phyloP scores from a whole-genome alignment of 2,888 invertebrate species.

The Myopa tessellatipennis region DNA sequence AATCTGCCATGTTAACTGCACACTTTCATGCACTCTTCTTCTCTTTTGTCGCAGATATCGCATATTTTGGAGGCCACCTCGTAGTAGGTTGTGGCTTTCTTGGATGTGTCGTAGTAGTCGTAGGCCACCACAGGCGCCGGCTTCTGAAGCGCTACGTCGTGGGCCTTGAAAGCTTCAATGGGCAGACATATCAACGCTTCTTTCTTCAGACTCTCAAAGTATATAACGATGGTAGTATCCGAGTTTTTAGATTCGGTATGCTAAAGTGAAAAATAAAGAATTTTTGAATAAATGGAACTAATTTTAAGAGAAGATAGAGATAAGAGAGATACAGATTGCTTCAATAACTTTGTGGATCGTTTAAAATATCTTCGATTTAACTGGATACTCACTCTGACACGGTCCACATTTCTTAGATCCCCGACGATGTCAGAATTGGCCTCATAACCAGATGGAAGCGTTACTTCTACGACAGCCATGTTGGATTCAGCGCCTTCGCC shows the following conservation, averaged over 20 bases:
- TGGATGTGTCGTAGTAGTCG: constrained; percentile 89
- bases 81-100: constrained; percentile 61
- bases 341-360: not conserved
- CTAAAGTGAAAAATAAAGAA: constrained; percentile 47
- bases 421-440: constrained; percentile 83
- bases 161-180: constrained; percentile 83
- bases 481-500: constrained; percentile 75
- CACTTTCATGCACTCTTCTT: constrained; percentile 57
- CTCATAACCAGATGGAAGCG: constrained; percentile 89
- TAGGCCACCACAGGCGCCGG: constrained; percentile 86
- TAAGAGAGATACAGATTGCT: not conserved
- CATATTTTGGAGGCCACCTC: constrained; percentile 71
- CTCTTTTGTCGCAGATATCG: constrained; percentile 81
- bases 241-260: constrained; percentile 77
- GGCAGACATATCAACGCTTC: constrained; percentile 80
- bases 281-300: too few relatives aligned
- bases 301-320: not conserved
- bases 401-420: constrained; percentile 70
- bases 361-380: not conserved
- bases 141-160: constrained; percentile 87
- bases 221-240: constrained; percentile 74
- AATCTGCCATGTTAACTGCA: constrained; percentile 39
- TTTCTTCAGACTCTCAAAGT: constrained; percentile 76
- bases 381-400: constrained; percentile 59
- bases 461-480: constrained; percentile 92